A percentile compares a stretch with the other conserved stretches of the same genome.
Conservation (phyloP, 92 coral and sea anemone genomes). For the Zoanthus solanderi region DNA sequence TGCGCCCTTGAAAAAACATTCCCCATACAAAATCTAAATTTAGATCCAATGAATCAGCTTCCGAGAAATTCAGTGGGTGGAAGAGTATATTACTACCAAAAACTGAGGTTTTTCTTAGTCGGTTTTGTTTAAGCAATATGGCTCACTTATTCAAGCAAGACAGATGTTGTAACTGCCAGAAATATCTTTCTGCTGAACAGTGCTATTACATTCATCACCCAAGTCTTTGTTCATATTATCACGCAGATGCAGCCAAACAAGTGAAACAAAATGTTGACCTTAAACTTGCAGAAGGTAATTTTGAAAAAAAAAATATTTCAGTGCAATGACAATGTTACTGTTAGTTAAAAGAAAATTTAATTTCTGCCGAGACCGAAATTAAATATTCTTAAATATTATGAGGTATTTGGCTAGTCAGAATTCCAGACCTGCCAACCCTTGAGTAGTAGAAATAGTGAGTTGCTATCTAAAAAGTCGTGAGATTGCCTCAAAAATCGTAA, state of each 20-base stretch:
- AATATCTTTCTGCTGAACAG: not conserved
- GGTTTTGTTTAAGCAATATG: not conserved
- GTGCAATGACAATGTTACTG: no score
- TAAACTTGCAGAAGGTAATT: constrained; percentile 25
- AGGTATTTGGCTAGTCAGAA: no score
- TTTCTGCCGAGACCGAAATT: no score
- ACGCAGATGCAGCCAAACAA: constrained; percentile 34
- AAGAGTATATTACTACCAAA: not conserved
- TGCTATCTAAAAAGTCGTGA: no score
- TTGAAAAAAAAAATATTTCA: no score
- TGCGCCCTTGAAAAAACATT: not conserved
- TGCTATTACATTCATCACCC: constrained; percentile 33
- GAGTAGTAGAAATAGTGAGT: no score
- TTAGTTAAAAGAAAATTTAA: no score
- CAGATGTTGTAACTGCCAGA: constrained; percentile 30
- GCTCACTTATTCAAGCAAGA: constrained; percentile 24
- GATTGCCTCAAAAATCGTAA: no score
- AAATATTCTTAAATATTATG: no score
- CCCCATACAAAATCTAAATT: not conserved
- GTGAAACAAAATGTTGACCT: constrained; percentile 36
- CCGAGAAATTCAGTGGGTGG: not conserved
- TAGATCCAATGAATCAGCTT: not conserved
- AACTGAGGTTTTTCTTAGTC: not conserved
- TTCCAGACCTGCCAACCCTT: no score
- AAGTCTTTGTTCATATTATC: constrained; percentile 17